A percentile compares a stretch with the other conserved stretches of the same genome.
Evolutionary conservation across 1,140 invertebrate genomes (phyloP).

Genomic region (Mactra quadrangularis): DNA sequence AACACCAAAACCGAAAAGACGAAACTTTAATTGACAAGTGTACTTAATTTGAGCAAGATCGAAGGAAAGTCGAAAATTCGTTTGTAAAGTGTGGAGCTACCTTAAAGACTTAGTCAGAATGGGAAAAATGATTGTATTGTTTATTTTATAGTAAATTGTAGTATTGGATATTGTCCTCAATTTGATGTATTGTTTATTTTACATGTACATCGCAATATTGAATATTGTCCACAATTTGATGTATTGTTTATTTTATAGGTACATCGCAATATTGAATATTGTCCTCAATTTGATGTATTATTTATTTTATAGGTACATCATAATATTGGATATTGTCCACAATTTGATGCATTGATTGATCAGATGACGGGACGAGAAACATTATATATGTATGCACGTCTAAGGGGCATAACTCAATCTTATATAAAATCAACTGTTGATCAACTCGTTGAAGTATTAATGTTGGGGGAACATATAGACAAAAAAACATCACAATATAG

Average conservation of each 20-base stretch:
- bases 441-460: conserved; percentile 69
- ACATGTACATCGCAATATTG: no score
- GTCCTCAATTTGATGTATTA: conserved; percentile 84
- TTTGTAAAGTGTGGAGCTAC: no score
- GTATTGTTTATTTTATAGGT: conserved; percentile 35
- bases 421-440: conserved; percentile 82
- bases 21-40: no score
- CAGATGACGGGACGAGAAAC: conserved; percentile 87
- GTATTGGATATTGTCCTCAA: no score
- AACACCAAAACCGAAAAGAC: no score
- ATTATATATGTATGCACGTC: conserved; percentile 88
- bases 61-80: no score
- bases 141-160: no score
- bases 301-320: conserved; percentile 71
- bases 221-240: no score
- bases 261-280: conserved; percentile 83
- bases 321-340: conserved; percentile 84
- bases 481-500: conserved; percentile 77
- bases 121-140: no score
- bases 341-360: conserved; percentile 85
- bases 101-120: no score
- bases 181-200: no score
- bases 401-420: conserved; percentile 86
- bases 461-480: conserved; percentile 74
- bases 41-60: no score